These are phyloP conservation scores for Hemitrygon akajei DNA, from an alignment of 2,797 vertebrate genomes.

Conservation along the genomic window DNA sequence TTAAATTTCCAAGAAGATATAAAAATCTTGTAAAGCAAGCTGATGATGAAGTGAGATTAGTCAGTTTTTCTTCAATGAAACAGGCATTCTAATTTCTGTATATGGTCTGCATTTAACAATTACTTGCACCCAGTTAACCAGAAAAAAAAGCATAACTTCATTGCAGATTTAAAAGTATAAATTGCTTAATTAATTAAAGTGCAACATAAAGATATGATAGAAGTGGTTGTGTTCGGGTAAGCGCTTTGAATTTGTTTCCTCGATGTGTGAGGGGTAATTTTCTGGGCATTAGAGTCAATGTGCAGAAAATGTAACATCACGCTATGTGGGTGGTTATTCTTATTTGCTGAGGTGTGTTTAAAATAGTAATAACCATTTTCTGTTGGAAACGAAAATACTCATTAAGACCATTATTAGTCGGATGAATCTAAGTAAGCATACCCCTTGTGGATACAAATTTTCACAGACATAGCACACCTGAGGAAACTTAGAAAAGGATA, in stretches of 20 bases:
- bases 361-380: background rate
- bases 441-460: background rate
- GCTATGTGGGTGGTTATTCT: background rate
- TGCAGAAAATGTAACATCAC: background rate
- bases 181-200: slow-evolving; percentile 2
- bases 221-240: background rate
- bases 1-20: background rate
- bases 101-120: background rate
- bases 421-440: background rate
- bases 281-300: background rate
- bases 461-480: background rate
- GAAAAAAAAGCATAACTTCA: background rate
- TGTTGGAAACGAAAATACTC: background rate
- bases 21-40: background rate
- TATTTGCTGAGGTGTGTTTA: background rate
- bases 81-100: background rate
- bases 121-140: background rate
- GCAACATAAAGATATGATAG: background rate
- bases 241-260: too few species aligned
- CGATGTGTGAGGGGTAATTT: background rate
- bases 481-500: background rate
- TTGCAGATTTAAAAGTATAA: background rate
- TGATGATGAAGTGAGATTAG: background rate
- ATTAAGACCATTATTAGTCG: background rate
- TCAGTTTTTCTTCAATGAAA: background rate